phyloP scores from a whole-genome alignment of 1,140 invertebrate species.

The Zaprionus davidi region DNA sequence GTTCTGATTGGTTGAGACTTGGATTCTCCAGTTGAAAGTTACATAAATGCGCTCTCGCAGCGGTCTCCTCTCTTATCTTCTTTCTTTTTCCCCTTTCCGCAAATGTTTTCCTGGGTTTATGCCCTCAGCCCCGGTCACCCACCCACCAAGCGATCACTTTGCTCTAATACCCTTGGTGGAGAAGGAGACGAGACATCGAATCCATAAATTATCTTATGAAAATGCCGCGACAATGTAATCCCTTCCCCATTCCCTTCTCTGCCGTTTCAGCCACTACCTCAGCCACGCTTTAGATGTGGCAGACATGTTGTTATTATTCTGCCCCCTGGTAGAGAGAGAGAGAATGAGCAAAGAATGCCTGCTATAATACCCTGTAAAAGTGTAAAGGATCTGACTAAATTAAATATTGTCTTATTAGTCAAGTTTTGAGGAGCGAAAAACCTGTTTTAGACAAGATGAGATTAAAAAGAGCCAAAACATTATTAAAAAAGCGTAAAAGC shows the following conservation, averaged over 20 bases:
- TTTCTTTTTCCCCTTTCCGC: conserved; percentile 13
- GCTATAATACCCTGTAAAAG: conserved; percentile 1
- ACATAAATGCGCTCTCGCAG: neutral
- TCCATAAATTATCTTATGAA: conserved; percentile 67
- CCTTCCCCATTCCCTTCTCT: neutral
- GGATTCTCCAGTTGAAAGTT: neutral
- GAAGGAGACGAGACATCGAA: conserved; percentile 27
- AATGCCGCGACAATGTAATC: conserved; percentile 1
- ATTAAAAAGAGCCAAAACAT: too few species aligned
- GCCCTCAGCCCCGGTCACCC: conserved; percentile 25
- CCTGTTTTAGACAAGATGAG: too few species aligned
- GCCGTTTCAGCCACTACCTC: neutral
- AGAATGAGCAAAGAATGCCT: neutral
- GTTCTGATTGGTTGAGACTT: neutral
- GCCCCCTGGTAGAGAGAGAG: conserved; percentile 1
- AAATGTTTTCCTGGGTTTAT: conserved; percentile 30
- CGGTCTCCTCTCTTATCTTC: conserved; percentile 1
- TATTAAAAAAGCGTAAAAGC: too few species aligned
- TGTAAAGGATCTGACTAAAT: neutral
- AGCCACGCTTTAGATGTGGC: conserved; percentile 19
- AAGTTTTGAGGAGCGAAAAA: too few species aligned
- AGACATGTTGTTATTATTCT: conserved; percentile 41
- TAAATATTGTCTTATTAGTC: too few species aligned
- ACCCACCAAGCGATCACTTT: conserved; percentile 16
- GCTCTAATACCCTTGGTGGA: conserved; percentile 13